phyloP scores from a whole-genome alignment of 1,140 invertebrate species.

The Aleiodes sp. region DNA sequence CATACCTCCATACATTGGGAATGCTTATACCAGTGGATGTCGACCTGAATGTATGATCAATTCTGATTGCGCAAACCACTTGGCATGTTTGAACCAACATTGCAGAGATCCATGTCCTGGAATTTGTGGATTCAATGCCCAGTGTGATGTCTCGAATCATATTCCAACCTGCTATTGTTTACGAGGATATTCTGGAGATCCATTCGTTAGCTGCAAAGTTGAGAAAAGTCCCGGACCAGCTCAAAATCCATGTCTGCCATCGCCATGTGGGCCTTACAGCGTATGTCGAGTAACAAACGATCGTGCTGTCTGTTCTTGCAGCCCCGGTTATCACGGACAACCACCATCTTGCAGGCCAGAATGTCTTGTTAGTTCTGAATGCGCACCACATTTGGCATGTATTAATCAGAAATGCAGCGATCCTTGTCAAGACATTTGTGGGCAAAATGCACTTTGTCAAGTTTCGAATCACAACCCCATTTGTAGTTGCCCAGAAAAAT shows the following conservation, averaged over 20 bases:
- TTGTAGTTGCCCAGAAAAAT: constrained; percentile 80
- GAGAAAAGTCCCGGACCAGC: constrained; percentile 62
- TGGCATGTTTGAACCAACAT: constrained; percentile 84
- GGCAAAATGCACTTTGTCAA: constrained; percentile 79
- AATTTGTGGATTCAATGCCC: constrained; percentile 81
- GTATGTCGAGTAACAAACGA: constrained; percentile 76
- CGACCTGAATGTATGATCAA: constrained; percentile 83
- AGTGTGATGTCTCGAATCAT: constrained; percentile 83
- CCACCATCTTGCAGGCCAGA: constrained; percentile 82
- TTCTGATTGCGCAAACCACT: constrained; percentile 80
- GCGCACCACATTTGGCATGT: constrained; percentile 76
- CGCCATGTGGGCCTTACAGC: constrained; percentile 84
- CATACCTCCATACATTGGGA: constrained; percentile 86
- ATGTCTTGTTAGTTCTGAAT: constrained; percentile 83
- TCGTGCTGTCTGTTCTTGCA: constrained; percentile 82
- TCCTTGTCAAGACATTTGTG: constrained; percentile 83
- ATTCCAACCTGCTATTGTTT: constrained; percentile 82
- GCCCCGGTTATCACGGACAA: constrained; percentile 77
- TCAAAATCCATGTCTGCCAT: constrained; percentile 79
- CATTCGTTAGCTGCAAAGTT: constrained; percentile 79
- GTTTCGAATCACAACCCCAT: constrained; percentile 87
- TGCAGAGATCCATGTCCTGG: constrained; percentile 88
- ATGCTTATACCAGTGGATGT: constrained; percentile 80
- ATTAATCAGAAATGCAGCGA: constrained; percentile 83
- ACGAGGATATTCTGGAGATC: constrained; percentile 80